These are phyloP conservation scores for Acropora yongei DNA, from an alignment of 64 coral and sea anemone genomes.

Conservation along the genomic window DNA sequence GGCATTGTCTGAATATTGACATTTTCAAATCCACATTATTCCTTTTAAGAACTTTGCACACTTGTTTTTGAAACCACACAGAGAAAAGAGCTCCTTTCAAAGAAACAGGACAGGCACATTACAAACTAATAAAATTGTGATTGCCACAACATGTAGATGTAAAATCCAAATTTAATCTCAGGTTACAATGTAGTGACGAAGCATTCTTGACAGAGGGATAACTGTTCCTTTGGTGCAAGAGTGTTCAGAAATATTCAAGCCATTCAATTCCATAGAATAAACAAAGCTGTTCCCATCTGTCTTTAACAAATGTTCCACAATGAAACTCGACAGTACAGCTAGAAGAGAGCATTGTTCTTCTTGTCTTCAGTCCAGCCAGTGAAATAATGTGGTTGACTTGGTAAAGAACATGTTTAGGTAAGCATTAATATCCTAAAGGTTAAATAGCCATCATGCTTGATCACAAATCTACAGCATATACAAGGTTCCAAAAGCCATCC, in stretches of 20 bases:
- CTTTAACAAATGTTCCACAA: slow-evolving; percentile 1
- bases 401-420: neutral
- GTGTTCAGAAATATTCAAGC: slow-evolving; percentile 32
- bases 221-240: neutral
- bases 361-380: neutral
- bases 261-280: slow-evolving; percentile 20
- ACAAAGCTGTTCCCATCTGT: neutral
- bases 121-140: neutral
- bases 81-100: neutral
- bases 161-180: slow-evolving; percentile 30
- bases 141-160: neutral
- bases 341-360: neutral
- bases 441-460: slow-evolving; percentile 39
- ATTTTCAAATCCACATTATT: too few species aligned
- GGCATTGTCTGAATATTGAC: too few species aligned
- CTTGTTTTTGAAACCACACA: too few species aligned
- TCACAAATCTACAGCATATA: neutral
- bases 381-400: neutral
- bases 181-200: neutral
- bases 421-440: neutral
- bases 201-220: slow-evolving; percentile 20
- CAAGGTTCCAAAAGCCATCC: neutral
- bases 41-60: too few species aligned
- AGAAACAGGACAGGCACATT: neutral
- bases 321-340: neutral